Percentiles rank a stretch among this genome's conserved stretches.
These are phyloP conservation scores for Chironomus tepperi DNA, from an alignment of 1,140 invertebrate species.

Conservation along the genomic window DNA sequence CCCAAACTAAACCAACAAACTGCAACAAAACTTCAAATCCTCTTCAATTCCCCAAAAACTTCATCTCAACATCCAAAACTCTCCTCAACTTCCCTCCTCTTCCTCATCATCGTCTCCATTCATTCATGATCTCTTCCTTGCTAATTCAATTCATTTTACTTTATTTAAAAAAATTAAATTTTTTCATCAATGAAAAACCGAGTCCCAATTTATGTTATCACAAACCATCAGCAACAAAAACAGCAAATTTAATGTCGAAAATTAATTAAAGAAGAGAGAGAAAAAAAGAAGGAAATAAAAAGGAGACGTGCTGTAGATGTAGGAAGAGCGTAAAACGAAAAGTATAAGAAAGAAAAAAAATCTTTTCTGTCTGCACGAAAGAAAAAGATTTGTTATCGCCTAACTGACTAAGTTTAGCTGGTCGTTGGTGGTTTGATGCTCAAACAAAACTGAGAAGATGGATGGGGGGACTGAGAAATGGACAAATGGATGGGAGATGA, in stretches of 20 bases:
- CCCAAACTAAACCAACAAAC: too few species aligned
- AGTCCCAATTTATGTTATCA: neutral
- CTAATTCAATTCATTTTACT: too few species aligned
- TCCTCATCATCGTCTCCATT: too few species aligned
- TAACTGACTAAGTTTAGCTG: neutral
- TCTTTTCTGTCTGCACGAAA: neutral
- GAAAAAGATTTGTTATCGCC: neutral
- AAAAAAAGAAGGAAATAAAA: neutral
- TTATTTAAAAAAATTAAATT: too few species aligned
- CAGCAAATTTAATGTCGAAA: conserved; percentile 19
- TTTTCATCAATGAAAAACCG: too few species aligned
- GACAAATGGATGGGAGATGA: neutral
- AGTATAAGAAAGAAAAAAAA: neutral
- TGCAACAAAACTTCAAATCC: too few species aligned
- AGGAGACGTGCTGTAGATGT: neutral
- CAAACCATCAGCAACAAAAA: neutral
- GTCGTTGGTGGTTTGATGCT: neutral
- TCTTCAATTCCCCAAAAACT: too few species aligned
- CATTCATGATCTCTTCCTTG: too few species aligned
- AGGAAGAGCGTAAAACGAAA: neutral
- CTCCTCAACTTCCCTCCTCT: too few species aligned
- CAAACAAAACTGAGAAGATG: conserved; percentile 5
- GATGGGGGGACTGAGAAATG: neutral
- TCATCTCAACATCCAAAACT: too few species aligned
- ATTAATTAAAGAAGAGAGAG: conserved; percentile 5